Evolutionary conservation across 2,888 invertebrate genomes (phyloP).

Genomic region (Andrena trimmerana): DNA sequence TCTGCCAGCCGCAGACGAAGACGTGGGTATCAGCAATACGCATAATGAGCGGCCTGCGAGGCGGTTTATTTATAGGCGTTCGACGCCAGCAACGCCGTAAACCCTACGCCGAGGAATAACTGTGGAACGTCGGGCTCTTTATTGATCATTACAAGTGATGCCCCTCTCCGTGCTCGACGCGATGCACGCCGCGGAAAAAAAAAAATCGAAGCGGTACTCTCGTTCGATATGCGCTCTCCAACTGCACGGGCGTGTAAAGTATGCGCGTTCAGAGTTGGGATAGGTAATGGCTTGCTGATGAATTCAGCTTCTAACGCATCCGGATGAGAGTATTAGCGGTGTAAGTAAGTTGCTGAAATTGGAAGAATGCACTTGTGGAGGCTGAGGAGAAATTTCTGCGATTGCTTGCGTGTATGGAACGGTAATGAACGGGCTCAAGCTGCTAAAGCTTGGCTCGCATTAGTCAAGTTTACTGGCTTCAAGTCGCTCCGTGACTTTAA

Average conservation of each 20-base stretch:
- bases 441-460: too few species aligned
- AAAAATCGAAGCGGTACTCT: slow-evolving; percentile 6
- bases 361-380: too few species aligned
- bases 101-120: slow-evolving; percentile 18
- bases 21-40: slow-evolving; percentile 20
- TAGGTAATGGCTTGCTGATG: too few species aligned
- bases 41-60: slow-evolving; percentile 35
- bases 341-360: too few species aligned
- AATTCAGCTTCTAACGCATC: too few species aligned
- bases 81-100: slow-evolving; percentile 31
- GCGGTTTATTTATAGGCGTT: slow-evolving; percentile 51
- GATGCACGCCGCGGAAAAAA: background rate
- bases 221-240: background rate
- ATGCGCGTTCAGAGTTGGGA: background rate
- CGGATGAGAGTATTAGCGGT: too few species aligned
- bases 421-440: too few species aligned
- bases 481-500: too few species aligned
- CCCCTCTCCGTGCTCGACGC: too few species aligned
- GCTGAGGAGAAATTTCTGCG: too few species aligned
- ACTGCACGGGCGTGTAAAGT: background rate
- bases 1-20: background rate
- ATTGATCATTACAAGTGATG: slow-evolving; percentile 24
- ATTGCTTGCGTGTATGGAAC: too few species aligned
- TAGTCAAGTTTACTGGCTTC: too few species aligned
- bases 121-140: slow-evolving; percentile 14